Percentiles rank a stretch among this genome's conserved stretches.
Evolutionary conservation across 2,888 invertebrate genomes (phyloP).

Genomic region (Apodemia hepburni): DNA sequence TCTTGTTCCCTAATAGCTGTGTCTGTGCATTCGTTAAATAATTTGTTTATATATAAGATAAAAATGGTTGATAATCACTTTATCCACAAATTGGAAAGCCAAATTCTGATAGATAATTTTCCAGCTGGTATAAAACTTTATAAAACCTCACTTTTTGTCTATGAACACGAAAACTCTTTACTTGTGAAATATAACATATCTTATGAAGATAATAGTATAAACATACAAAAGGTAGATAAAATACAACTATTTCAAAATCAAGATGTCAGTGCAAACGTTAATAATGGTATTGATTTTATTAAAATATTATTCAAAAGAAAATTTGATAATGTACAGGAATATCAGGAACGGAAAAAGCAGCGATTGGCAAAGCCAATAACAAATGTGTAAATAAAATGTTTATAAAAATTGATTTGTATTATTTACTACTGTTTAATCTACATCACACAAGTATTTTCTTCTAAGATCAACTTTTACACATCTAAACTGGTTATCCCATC

Average conservation of each 20-base stretch:
- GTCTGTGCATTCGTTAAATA: constrained; percentile 72
- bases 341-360: constrained; percentile 87
- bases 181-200: constrained; percentile 52
- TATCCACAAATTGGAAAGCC: constrained; percentile 49
- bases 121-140: constrained; percentile 60
- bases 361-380: constrained; percentile 77
- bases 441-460: too few species aligned
- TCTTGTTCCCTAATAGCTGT: constrained; percentile 65
- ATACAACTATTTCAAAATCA: constrained; percentile 48
- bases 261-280: constrained; percentile 27
- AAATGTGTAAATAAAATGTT: constrained; percentile 31
- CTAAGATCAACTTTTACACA: too few species aligned
- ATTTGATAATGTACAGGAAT: constrained; percentile 90
- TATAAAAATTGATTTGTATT: background rate
- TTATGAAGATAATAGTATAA: constrained; percentile 41
- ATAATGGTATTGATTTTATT: constrained; percentile 51
- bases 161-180: constrained; percentile 45
- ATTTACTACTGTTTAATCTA: background rate
- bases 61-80: constrained; percentile 42
- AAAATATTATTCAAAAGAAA: constrained; percentile 87
- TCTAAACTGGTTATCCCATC: too few species aligned
- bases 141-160: constrained; percentile 56
- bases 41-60: constrained; percentile 69
- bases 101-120: constrained; percentile 56
- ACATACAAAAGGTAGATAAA: constrained; percentile 36